Evolutionary conservation across 2,113 vertebrate genomes (phyloP), one percentile per base, ranked within the genome.

Genomic region (Uria lomvia): DNA sequence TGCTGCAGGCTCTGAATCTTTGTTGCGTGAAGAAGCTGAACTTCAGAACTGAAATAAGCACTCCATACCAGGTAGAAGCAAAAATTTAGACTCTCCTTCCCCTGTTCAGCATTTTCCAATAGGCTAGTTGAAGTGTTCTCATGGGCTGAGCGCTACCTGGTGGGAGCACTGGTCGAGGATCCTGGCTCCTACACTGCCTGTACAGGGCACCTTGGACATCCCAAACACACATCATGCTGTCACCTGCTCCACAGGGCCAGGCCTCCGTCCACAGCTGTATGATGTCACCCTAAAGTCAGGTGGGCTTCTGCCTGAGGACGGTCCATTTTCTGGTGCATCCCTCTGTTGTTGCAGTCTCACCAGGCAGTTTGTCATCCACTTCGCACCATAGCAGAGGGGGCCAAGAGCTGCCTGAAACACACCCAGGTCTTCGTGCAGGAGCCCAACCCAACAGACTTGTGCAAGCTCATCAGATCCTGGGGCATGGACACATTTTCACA

Each of bases 311-410:
- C 27, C 21, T 79, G 52, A 42, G 47, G 50, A 58, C 2, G 0
- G 13, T 24, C 19, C 1, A 0, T 27, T 27, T 43, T 22, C 71
- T 59, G 29, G 12, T 23, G 12, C 24, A 23, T 58, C 74, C 52
- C 30, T 71, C 32, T 1, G 2, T 45, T 4, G 0, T 9, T 32
- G 36, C n/a, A 45, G 42, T 38, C 71, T 30, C 52, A 19, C 15
- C 0, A 2, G 36, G 32, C 26, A 52, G 20, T 18, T 4, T 68
- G 36, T 26, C 8, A 0, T 36, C 42, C 2, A 0, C 63, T 62
- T 52, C 2, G 4, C 38, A 34, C 18, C 12, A 5, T 24, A 67
- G 50, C 45, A 36, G 70, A 82, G 27, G 11, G 7, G 9, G 18
- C 13, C 0, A 1, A 62, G 66, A 62, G 30, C 66, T 85, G 11